Conservation (phyloP, 2,888 invertebrate species). For the Buathra laborator region DNA sequence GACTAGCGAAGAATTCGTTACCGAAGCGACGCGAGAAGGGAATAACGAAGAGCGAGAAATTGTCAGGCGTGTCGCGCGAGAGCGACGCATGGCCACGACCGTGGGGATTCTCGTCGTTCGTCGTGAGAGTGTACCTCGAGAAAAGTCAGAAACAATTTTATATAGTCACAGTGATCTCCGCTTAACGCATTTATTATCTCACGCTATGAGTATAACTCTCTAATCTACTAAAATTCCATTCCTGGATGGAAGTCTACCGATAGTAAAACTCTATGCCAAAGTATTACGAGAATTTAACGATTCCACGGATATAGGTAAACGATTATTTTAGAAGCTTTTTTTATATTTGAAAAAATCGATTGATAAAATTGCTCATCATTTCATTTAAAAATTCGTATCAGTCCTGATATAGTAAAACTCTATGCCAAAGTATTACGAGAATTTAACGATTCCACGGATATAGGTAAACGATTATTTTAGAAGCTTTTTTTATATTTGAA, state of each 20-base stretch:
- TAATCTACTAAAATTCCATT: not conserved
- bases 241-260: not conserved
- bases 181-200: not conserved
- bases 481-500: too few relatives aligned
- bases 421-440: not conserved
- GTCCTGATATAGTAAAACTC: not conserved
- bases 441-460: not conserved
- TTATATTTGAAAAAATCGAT: too few relatives aligned
- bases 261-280: not conserved
- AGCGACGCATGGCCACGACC: constrained; percentile 47
- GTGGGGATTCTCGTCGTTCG: constrained; percentile 37
- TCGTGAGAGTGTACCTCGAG: constrained; percentile 39
- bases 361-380: too few relatives aligned
- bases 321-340: too few relatives aligned
- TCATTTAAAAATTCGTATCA: too few relatives aligned
- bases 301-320: not conserved
- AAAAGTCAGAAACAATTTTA: constrained; percentile 26
- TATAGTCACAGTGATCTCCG: constrained; percentile 26
- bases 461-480: too few relatives aligned
- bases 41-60: constrained; percentile 37
- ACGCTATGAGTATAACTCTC: not conserved
- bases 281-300: not conserved
- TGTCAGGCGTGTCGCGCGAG: constrained; percentile 63
- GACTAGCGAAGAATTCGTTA: constrained; percentile 44
- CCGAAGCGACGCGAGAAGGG: constrained; percentile 49